Conservation (phyloP, 2,113 vertebrate species). For the Leucopsar rothschildi region DNA sequence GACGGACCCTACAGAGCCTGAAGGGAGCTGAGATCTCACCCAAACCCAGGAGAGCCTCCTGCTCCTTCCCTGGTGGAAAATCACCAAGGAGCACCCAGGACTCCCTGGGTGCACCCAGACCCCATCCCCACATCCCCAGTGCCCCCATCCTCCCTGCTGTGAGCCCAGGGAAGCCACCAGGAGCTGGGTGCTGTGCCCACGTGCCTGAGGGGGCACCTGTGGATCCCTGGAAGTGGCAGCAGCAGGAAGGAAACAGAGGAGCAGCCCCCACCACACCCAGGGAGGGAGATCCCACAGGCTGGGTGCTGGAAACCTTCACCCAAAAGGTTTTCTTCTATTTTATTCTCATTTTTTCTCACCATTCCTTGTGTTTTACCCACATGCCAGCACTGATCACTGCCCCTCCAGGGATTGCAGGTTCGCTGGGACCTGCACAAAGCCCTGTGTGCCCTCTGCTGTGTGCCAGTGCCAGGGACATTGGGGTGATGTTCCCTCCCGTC, state of each 20-base stretch:
- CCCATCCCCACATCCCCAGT: not conserved
- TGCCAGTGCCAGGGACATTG: not conserved
- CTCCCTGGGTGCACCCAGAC: fast-evolving
- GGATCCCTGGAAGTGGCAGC: not conserved
- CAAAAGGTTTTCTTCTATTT: not conserved
- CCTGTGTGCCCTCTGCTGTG: not conserved
- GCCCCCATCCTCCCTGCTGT: fast-evolving
- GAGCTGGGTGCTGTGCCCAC: fast-evolving
- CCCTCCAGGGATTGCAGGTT: not conserved
- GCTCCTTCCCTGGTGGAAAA: not conserved
- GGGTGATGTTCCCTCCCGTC: not conserved
- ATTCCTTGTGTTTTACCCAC: not conserved
- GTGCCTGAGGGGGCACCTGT: fast-evolving
- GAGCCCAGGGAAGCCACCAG: not conserved
- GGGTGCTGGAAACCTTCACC: not conserved
- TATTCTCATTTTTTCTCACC: fast-evolving
- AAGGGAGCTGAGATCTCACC: not conserved
- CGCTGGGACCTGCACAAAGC: not conserved
- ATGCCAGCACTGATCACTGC: not conserved
- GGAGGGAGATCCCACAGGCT: not conserved
- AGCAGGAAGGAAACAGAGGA: not conserved
- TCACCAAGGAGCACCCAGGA: not conserved
- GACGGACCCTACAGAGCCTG: not conserved
- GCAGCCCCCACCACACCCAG: fast-evolving
- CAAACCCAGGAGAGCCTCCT: not conserved